Evolutionary conservation across 2,888 invertebrate species (phyloP).

Genomic region (Anaspis maculata): DNA sequence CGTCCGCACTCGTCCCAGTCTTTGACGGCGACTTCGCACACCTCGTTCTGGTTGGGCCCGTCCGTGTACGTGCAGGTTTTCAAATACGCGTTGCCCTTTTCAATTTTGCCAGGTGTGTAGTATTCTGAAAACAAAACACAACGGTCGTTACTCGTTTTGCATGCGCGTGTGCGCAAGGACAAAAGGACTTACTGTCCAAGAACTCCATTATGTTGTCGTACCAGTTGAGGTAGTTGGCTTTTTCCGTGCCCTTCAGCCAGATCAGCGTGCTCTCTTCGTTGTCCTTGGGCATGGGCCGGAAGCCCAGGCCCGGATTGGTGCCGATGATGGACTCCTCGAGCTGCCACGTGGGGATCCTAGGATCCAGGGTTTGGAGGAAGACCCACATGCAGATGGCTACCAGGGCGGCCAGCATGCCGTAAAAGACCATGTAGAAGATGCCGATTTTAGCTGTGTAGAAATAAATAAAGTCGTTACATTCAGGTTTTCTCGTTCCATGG

Average conservation of each 20-base stretch:
- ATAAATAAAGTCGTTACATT: neutral
- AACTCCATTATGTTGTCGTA: constrained; percentile 65
- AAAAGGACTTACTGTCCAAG: constrained; percentile 64
- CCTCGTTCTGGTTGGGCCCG: constrained; percentile 48
- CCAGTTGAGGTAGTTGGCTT: constrained; percentile 71
- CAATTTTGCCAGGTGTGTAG: constrained; percentile 38
- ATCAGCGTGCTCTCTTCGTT: constrained; percentile 93
- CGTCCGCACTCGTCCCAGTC: constrained; percentile 73
- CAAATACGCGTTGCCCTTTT: constrained; percentile 38
- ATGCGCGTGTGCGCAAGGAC: neutral
- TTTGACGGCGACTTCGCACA: constrained; percentile 81
- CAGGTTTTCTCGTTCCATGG: neutral
- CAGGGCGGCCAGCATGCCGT: constrained; percentile 81
- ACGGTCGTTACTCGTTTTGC: constrained; percentile 1
- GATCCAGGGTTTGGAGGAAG: constrained; percentile 84
- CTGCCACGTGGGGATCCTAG: constrained; percentile 85
- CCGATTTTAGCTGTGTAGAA: constrained; percentile 72
- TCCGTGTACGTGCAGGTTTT: constrained; percentile 36
- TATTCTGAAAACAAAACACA: constrained; percentile 30
- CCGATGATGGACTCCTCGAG: constrained; percentile 82
- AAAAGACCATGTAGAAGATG: constrained; percentile 93
- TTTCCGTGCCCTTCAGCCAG: constrained; percentile 82
- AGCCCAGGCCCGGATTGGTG: constrained; percentile 93
- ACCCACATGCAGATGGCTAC: constrained; percentile 93
- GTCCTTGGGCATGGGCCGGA: constrained; percentile 79